phyloP scores from a whole-genome alignment of 1,140 invertebrate species.

The Batillaria attramentaria region DNA sequence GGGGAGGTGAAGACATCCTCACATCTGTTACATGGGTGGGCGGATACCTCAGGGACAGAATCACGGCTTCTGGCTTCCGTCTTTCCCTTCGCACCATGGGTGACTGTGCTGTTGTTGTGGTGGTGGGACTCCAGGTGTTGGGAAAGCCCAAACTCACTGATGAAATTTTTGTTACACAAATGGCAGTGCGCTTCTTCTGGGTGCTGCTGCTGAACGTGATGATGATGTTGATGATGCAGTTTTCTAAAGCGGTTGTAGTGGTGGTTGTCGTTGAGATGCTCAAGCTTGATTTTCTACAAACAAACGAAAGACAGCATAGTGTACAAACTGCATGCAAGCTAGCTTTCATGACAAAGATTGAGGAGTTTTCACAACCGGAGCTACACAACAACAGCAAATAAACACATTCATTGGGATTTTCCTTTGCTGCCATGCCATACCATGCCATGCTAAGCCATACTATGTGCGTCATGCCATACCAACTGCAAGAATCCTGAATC shows the following conservation, averaged over 20 bases:
- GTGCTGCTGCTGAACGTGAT: not conserved
- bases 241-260: not conserved
- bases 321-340: not conserved
- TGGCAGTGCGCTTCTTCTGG: conserved; percentile 76
- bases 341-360: no score
- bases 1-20: not conserved
- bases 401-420: no score
- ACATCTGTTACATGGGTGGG: not conserved
- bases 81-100: not conserved
- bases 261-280: not conserved
- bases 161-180: conserved; percentile 80
- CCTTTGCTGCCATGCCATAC: no score
- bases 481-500: no score
- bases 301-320: no score
- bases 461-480: no score
- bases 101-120: not conserved
- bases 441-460: no score
- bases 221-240: conserved; percentile 69
- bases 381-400: no score
- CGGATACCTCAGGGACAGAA: not conserved
- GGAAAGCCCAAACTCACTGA: conserved; percentile 70
- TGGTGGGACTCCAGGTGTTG: not conserved
- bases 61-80: not conserved
- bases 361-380: no score
- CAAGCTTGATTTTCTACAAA: not conserved